These are phyloP conservation scores for Tachypleus tridentatus DNA, from an alignment of 1,140 invertebrate genomes.

Conservation along the genomic window DNA sequence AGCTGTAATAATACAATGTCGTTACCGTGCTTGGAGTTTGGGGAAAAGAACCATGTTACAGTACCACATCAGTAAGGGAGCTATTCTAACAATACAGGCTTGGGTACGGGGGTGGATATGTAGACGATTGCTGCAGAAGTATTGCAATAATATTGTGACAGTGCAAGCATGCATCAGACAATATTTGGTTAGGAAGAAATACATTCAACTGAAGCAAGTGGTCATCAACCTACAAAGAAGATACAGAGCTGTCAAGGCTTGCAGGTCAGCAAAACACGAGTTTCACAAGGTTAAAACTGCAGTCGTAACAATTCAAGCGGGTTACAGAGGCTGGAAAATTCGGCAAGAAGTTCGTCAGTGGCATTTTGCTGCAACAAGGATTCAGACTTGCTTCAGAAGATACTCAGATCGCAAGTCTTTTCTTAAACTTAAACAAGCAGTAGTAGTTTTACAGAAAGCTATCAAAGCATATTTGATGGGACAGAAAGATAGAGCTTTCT, in stretches of 20 bases:
- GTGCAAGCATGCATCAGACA: not conserved
- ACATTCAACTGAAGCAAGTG: not conserved
- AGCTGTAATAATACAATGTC: too few species aligned
- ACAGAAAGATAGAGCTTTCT: constrained; percentile 1
- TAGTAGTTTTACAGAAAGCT: constrained; percentile 21
- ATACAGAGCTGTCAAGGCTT: too few species aligned
- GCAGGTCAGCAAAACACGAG: too few species aligned
- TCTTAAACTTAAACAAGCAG: constrained; percentile 16
- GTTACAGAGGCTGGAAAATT: not conserved
- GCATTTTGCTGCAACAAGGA: not conserved
- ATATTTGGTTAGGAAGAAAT: not conserved
- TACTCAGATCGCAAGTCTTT: constrained; percentile 13
- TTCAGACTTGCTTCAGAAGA: not conserved
- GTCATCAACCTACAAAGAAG: too few species aligned
- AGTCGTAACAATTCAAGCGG: not conserved
- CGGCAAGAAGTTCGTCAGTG: not conserved
- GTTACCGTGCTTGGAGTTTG: too few species aligned
- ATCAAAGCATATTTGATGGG: constrained; percentile 19
- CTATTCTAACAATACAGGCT: not conserved
- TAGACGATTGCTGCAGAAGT: too few species aligned
- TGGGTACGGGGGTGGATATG: too few species aligned
- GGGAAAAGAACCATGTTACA: not conserved
- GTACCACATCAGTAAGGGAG: not conserved
- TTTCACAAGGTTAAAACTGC: not conserved
- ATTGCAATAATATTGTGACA: too few species aligned